Evolutionary conservation across 2,113 vertebrate genomes (phyloP), one percentile per base, ranked within the genome.

Genomic region (Lophotis ruficrista): DNA sequence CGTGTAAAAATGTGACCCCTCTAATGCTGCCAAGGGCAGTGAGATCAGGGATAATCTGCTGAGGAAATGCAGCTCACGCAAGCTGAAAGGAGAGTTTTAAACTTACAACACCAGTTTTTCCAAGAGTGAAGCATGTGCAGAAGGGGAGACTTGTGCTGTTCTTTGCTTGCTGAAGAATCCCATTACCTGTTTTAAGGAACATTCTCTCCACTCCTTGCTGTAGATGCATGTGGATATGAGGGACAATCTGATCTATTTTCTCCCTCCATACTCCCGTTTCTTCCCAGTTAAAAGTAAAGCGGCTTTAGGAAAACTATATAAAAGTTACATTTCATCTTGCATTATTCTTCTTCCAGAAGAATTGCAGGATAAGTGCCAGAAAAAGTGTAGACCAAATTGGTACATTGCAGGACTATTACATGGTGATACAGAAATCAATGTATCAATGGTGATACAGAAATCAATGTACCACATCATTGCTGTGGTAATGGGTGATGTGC

Each of bases 21-120:
- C 88, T 96, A 96, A 96, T 94, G 95, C 92, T 93, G 86, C 95
- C 95, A 96, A 95, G 96, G 90, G 94, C 95, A 88, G 88, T 87
- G 89, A 94, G 95, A 96, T 95, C 88, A 92, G 94, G 83, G 72
- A 96, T 93, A 96, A 96, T 96, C 95, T 93, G 80, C 83, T 87
- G 89, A 79, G 90, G 92, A 96, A 95, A 96, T 96, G 90, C 94
- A 94, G 90, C 95, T 96, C 95, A 96, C n/a, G 25, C 94, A 92
- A 79, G 37, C 80, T 53, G 82, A 68, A 94, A 90, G 54, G 65
- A 89, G 61, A 84, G 69, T 88, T 96, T 93, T 87, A 78, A 94
- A 92, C 73, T 93, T 69, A 65, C 28, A 93, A 50, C 23, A 76
- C 37, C 31, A 0, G 76, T 94, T 94, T 95, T 84, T 78, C 45